These are phyloP conservation scores for Eilema griseolum DNA, from an alignment of 2,888 invertebrate species.

Conservation along the genomic window DNA sequence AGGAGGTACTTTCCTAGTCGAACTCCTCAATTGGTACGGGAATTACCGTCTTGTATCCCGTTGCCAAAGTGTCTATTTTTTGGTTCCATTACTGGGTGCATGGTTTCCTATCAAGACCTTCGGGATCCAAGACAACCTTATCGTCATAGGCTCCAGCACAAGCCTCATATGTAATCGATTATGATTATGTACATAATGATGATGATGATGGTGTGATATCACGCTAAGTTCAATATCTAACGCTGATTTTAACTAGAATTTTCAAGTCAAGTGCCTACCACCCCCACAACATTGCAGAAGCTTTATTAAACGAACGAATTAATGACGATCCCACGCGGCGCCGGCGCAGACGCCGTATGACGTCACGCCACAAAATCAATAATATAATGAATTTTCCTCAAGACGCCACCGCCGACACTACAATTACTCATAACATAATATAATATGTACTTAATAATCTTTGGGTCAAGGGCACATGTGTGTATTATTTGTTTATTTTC, in stretches of 20 bases:
- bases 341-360: constrained; percentile 31
- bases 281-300: neutral
- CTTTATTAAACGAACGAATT: neutral
- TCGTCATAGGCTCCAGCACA: too few relatives aligned
- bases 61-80: too few relatives aligned
- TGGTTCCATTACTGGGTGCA: too few relatives aligned
- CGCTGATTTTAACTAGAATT: neutral
- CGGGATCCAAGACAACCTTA: too few relatives aligned
- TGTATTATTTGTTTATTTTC: constrained; percentile 7
- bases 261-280: neutral
- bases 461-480: constrained; percentile 24
- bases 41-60: too few relatives aligned
- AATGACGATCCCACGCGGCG: constrained; percentile 11
- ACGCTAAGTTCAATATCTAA: neutral
- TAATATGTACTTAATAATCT: constrained; percentile 17
- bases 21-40: too few relatives aligned
- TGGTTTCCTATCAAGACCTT: too few relatives aligned
- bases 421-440: constrained; percentile 36
- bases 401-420: constrained; percentile 35
- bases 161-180: too few relatives aligned
- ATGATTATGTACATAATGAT: too few relatives aligned
- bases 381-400: constrained; percentile 34
- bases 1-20: too few relatives aligned
- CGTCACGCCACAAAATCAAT: constrained; percentile 29
- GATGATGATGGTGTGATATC: neutral